These are phyloP conservation scores for Enteromius thamalakanensis DNA, from an alignment of 2,797 vertebrate species.

Conservation along the genomic window DNA sequence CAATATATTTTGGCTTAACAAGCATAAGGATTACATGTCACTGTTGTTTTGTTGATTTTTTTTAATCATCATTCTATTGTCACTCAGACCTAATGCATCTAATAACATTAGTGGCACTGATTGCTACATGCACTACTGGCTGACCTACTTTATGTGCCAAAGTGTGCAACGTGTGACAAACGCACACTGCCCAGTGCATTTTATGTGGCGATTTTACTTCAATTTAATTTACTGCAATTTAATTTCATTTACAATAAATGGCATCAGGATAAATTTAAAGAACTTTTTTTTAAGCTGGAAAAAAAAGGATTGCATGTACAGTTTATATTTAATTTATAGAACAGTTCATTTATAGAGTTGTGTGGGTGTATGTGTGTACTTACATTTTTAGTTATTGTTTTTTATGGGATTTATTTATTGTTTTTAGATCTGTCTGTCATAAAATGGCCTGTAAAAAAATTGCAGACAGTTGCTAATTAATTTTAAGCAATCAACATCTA, in stretches of 20 bases:
- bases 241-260: neutral
- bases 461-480: neutral
- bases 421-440: neutral
- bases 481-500: neutral
- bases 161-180: slow-evolving; percentile 12
- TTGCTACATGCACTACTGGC: neutral
- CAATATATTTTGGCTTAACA: no score
- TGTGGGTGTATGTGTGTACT: neutral
- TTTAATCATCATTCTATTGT: neutral
- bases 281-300: neutral
- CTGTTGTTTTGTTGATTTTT: neutral
- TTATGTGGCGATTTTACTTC: neutral
- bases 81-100: slow-evolving; percentile 4
- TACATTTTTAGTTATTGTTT: no score
- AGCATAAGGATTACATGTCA: neutral
- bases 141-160: slow-evolving; percentile 15
- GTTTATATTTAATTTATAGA: no score
- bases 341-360: neutral
- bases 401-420: no score
- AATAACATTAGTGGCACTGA: neutral
- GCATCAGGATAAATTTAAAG: neutral
- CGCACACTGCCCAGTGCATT: neutral
- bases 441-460: neutral
- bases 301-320: neutral
- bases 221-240: no score